Base-by-base conservation (phyloP, 2,888 invertebrate species). In the Tenodera sinensis region DNA sequence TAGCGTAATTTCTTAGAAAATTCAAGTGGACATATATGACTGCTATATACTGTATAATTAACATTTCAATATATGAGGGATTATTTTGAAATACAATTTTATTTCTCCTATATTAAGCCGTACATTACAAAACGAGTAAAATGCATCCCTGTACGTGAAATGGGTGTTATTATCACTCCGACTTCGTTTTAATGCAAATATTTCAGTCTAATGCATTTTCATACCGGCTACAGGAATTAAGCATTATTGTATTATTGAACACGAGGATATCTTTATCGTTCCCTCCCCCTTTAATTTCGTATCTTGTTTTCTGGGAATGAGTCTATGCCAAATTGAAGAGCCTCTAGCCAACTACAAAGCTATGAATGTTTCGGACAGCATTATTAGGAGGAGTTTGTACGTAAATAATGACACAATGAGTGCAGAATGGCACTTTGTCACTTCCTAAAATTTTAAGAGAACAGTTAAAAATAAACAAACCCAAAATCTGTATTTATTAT, bases 321-420 rank as follows among this genome's bases (percentile, higher is more conserved):
- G 87, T 87, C 87, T 87, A 87, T 87, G 7, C 87, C 42, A 42
- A n/a, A n/a, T 15, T 20, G 42, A 87, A 27, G 87, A 87, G 83
- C 83, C 87, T 87, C 87, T 34, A 87, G 87, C 87, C 87, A 87
- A 87, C 87, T 87, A 71, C 20, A 71, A 71, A 20, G 54, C 20
- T 0, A 3, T 25, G 4, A 71, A 6, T 20, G 14, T 20, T 20
- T 71, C 6, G 25, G 3, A 3, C 54, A 4, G 20, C 25, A 20
- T 20, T 20, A 71, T 71, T 71, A 20, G 0, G 54, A 1, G 1
- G 54, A 71, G 6, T 25, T 42, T 12, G 25, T 20, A 2, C 20
- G 3, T 6, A 4, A 15, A 71, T 71, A 42, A 71, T 71, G 54
- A 20, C 20, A 25, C 25, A 71, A 3, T 71, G 54, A 15, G 20